Evolutionary conservation across 2,797 vertebrate genomes (phyloP).

Genomic region (Gila robusta): DNA sequence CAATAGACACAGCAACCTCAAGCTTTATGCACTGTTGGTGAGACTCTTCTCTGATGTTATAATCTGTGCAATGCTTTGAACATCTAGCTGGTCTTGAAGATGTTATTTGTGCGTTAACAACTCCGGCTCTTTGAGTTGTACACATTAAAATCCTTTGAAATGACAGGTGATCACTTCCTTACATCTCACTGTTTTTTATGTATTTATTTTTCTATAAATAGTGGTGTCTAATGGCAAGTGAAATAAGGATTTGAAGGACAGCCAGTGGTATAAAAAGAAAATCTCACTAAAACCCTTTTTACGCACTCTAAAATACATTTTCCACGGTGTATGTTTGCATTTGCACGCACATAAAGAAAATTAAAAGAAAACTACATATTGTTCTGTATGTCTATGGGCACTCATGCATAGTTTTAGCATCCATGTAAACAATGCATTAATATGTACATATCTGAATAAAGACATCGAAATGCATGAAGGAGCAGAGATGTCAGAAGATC

Average conservation of each 20-base stretch:
- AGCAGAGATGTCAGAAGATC: constrained; percentile 15
- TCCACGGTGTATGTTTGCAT: not conserved
- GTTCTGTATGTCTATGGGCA: not conserved
- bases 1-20: not conserved
- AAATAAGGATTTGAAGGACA: constrained; percentile 35
- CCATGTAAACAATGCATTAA: not conserved
- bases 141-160: constrained; percentile 32
- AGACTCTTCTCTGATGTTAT: constrained; percentile 9
- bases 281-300: not conserved
- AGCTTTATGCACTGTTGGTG: constrained; percentile 1
- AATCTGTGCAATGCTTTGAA: constrained; percentile 34
- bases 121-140: not conserved
- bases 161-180: not conserved
- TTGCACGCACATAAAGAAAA: not conserved
- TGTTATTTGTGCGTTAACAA: constrained; percentile 22
- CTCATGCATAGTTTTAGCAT: not conserved
- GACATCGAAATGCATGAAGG: not conserved
- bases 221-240: constrained; percentile 17
- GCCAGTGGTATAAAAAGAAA: constrained; percentile 7
- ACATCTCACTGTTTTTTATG: constrained; percentile 4
- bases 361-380: not conserved
- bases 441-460: not conserved
- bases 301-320: not conserved
- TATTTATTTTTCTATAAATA: constrained; percentile 50
- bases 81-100: not conserved